Evolutionary conservation across 2,888 invertebrate genomes (phyloP).

Genomic region (Eupithecia exiguata): DNA sequence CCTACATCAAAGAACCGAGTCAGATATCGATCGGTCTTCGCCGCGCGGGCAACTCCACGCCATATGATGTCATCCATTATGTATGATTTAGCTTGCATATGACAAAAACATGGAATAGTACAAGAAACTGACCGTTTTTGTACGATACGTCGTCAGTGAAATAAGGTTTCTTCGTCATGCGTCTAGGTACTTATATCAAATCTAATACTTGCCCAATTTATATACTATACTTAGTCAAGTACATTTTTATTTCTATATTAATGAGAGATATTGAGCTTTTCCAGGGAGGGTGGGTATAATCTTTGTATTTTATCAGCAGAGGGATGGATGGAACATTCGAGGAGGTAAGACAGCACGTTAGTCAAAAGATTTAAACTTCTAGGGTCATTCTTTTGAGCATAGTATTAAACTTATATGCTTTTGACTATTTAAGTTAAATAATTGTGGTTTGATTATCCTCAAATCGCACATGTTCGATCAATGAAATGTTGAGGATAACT

Average conservation of each 20-base stretch:
- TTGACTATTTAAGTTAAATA: not conserved
- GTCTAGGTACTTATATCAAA: not conserved
- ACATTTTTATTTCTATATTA: not conserved
- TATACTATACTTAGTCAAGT: not conserved
- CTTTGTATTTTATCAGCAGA: not conserved
- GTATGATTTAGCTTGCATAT: slow-evolving; percentile 25
- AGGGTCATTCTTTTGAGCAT: too few relatives aligned
- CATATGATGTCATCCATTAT: slow-evolving; percentile 27
- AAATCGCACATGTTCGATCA: not conserved
- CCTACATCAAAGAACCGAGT: slow-evolving; percentile 16
- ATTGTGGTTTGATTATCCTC: not conserved
- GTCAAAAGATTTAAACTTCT: too few relatives aligned
- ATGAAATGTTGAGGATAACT: not conserved
- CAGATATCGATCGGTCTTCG: slow-evolving; percentile 28
- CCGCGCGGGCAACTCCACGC: slow-evolving; percentile 16
- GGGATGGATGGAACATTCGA: not conserved
- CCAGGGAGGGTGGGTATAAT: not conserved
- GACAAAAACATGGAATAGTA: slow-evolving; percentile 30
- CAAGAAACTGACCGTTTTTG: slow-evolving; percentile 17
- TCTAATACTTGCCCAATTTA: not conserved
- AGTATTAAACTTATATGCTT: too few relatives aligned
- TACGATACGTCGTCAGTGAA: not conserved
- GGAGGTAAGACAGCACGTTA: not conserved
- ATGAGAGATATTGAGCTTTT: not conserved
- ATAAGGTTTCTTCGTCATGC: not conserved